phyloP scores from a whole-genome alignment of 2,888 invertebrate genomes.

The Hemaris fuciformis region DNA sequence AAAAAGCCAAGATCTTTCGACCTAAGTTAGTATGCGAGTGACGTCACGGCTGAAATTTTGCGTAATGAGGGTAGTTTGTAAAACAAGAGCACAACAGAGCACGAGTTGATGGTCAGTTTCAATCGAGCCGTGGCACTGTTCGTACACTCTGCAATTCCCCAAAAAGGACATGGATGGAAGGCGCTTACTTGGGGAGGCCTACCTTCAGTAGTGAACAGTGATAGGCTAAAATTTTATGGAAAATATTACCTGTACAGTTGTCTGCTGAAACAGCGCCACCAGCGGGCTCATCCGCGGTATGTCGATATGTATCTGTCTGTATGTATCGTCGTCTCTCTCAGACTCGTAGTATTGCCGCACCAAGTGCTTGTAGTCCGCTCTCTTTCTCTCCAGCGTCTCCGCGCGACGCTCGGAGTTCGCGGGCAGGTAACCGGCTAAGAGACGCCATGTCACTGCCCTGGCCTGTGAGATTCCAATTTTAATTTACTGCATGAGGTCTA shows the following conservation, averaged over 20 bases:
- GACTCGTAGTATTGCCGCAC: slow-evolving; percentile 98
- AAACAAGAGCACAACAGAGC: too few relatives aligned
- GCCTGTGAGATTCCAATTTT: slow-evolving; percentile 52
- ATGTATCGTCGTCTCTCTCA: slow-evolving; percentile 93
- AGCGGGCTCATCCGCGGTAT: slow-evolving; percentile 99
- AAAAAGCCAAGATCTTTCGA: too few relatives aligned
- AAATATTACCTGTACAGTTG: slow-evolving; percentile 86
- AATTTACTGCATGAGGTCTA: neutral
- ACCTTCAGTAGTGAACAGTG: too few relatives aligned
- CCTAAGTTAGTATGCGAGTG: too few relatives aligned
- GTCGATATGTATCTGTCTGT: slow-evolving; percentile 96
- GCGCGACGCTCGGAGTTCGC: slow-evolving; percentile 94
- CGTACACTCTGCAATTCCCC: too few relatives aligned
- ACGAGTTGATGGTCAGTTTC: too few relatives aligned
- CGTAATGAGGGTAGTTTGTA: too few relatives aligned
- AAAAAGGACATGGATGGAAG: too few relatives aligned
- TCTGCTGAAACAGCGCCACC: slow-evolving; percentile 97
- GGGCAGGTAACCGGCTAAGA: slow-evolving; percentile 94
- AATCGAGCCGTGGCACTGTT: too few relatives aligned
- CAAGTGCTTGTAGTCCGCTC: slow-evolving; percentile 97
- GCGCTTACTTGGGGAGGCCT: too few relatives aligned
- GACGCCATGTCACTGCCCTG: slow-evolving; percentile 84
- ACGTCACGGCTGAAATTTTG: too few relatives aligned
- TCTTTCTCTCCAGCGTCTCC: slow-evolving; percentile 93
- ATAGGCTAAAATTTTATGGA: neutral